Conservation (phyloP, 35 echinoderm and acorn worm genomes). For the Chiridota heheva region DNA sequence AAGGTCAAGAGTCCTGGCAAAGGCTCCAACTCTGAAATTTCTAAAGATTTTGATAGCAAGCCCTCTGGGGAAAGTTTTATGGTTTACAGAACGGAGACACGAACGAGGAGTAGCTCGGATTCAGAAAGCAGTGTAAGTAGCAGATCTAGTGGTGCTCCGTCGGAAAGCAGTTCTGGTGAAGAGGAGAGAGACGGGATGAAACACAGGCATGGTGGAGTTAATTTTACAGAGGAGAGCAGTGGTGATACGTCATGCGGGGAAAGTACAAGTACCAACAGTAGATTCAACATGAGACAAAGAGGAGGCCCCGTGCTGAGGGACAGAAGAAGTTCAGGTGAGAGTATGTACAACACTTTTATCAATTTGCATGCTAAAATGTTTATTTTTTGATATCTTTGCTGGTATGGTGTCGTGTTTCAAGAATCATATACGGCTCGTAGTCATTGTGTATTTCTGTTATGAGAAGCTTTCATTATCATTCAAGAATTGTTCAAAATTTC, state of each 20-base stretch:
- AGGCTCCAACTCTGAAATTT: constrained; percentile 45
- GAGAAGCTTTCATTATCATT: too few species aligned
- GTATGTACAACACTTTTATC: neutral
- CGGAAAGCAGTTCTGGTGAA: constrained; percentile 79
- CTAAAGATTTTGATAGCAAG: constrained; percentile 83
- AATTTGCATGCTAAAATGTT: neutral
- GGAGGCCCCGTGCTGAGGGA: constrained; percentile 81
- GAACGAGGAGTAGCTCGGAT: constrained; percentile 85
- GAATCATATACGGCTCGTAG: neutral
- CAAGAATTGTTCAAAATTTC: too few species aligned
- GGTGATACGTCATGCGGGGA: constrained; percentile 95
- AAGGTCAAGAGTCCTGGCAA: constrained; percentile 46
- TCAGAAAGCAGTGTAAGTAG: constrained; percentile 81
- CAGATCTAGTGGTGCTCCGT: constrained; percentile 63
- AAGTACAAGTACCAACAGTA: constrained; percentile 89
- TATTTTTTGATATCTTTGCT: neutral
- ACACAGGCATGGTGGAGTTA: constrained; percentile 35
- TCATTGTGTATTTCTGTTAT: too few species aligned
- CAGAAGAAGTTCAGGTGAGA: constrained; percentile 85
- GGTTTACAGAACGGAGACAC: constrained; percentile 65
- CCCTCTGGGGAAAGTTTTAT: constrained; percentile 82
- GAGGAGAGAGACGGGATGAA: constrained; percentile 52
- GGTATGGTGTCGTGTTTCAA: neutral
- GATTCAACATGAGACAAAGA: constrained; percentile 49
- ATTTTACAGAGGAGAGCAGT: constrained; percentile 92